Evolutionary conservation across 1,140 invertebrate genomes (phyloP), one percentile per base, ranked within the genome.

Genomic region (Ptiloglossa arizonensis): DNA sequence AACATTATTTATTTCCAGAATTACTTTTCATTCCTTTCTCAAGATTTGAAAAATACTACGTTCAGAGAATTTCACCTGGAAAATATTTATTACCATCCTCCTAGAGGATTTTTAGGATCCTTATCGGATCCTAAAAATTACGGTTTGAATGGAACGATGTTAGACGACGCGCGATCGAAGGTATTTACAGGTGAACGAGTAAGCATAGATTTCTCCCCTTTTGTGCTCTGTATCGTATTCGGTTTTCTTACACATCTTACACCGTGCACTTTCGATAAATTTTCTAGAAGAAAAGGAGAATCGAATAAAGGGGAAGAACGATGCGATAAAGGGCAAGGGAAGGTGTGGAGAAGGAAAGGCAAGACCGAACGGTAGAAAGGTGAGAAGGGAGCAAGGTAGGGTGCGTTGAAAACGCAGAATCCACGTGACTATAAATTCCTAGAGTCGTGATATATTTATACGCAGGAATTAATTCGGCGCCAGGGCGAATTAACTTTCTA

Each of bases 381-480:
- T 24, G 29, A 15, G 24, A 0, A 9, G 5, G 56, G 13, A 29
- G 2, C 17, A 19, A 11, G 24, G 4, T 5, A 15, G 8, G 17
- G 24, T 29, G 24, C 29, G 50, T 66, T 48, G 73, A 64, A 60
- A 83, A 57, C 62, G 41, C 54, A 46, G 74, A 71, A 79, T 80
- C 73, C 27, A 64, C 38, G 79, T 57, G 48, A n/a, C 67, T 57
- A 32, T 32, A 41, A 32, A 54, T 81, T 79, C 70, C 80, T 81
- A 59, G 72, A 75, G 63, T 71, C 64, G 72, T 64, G 79, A 86
- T 79, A 73, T 89, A 89, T 89, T 89, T 89, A 89, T 89, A 88
- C 83, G 83, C 83, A 50, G 80, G 87, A 88, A 89, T 89, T 89
- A 89, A 89, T 89, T 89, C 77, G 82, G 70, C 80, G 72, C 82